Evolutionary conservation across 2,113 vertebrate species (phyloP).

Genomic region (Tachysurus fulvidraco): DNA sequence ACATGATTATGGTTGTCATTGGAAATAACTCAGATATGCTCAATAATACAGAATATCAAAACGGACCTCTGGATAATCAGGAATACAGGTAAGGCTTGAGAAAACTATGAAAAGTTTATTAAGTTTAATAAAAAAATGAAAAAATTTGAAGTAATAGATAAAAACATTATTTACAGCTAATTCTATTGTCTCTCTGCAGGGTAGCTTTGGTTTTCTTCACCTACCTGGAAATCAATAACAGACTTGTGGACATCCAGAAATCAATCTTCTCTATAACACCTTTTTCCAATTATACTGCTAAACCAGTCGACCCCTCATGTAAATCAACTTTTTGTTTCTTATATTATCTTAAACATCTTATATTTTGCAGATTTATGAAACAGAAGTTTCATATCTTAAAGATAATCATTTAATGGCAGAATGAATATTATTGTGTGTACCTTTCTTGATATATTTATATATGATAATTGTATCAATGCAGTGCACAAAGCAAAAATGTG

Average conservation of each 20-base stretch:
- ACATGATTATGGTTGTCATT: background rate
- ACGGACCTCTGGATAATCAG: slow-evolving; percentile 54
- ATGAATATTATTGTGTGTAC: background rate
- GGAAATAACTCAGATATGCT: background rate
- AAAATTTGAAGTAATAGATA: background rate
- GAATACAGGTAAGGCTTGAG: slow-evolving; percentile 62
- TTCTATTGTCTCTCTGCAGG: slow-evolving; percentile 9
- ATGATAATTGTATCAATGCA: background rate
- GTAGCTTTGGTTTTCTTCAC: slow-evolving; percentile 17
- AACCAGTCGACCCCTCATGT: background rate
- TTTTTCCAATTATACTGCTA: background rate
- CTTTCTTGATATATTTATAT: background rate
- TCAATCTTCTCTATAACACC: slow-evolving; percentile 17
- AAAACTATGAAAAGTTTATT: background rate
- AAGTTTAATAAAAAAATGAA: background rate
- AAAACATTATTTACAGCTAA: background rate
- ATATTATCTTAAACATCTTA: background rate
- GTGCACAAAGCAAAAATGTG: background rate
- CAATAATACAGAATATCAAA: slow-evolving; percentile 36
- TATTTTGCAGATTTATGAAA: background rate
- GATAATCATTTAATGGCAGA: background rate
- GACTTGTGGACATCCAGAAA: background rate
- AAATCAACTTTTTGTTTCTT: slow-evolving; percentile 1
- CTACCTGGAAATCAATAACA: background rate
- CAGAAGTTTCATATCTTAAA: background rate